These are phyloP conservation scores for Nyleta sp. DNA, from an alignment of 2,888 invertebrate species.

Conservation along the genomic window DNA sequence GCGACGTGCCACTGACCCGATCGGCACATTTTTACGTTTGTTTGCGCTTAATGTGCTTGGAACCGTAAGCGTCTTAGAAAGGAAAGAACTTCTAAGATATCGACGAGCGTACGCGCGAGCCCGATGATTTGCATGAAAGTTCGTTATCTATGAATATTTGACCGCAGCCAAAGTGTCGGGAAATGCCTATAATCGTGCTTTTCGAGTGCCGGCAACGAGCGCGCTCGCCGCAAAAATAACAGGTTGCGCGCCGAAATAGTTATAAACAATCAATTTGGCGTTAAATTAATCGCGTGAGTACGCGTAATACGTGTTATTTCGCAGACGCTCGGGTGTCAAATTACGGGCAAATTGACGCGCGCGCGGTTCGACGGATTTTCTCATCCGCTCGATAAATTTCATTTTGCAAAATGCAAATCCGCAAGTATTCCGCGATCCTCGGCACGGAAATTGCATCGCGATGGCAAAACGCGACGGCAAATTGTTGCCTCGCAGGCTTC, in stretches of 20 bases:
- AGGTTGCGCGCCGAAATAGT: slow-evolving; percentile 19
- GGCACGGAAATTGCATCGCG: slow-evolving; percentile 38
- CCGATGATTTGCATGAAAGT: slow-evolving; percentile 17
- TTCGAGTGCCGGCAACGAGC: no score
- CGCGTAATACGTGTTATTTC: slow-evolving; percentile 41
- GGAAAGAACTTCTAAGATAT: slow-evolving; percentile 44
- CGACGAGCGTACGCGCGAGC: slow-evolving; percentile 10
- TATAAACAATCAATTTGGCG: slow-evolving; percentile 54
- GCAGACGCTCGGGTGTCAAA: slow-evolving; percentile 36
- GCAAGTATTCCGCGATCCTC: slow-evolving; percentile 30
- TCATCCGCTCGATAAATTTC: slow-evolving; percentile 45
- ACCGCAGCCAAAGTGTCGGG: slow-evolving; percentile 1
- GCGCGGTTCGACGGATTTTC: slow-evolving; percentile 43
- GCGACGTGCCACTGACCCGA: slow-evolving; percentile 39
- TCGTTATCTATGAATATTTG: slow-evolving; percentile 19
- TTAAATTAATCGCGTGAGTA: slow-evolving; percentile 23
- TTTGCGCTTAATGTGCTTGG: slow-evolving; percentile 4
- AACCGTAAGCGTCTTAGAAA: slow-evolving; percentile 38
- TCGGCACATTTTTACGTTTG: slow-evolving; percentile 32
- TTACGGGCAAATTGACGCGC: slow-evolving; percentile 31
- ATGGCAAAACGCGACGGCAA: slow-evolving; percentile 22
- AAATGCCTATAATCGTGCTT: slow-evolving; percentile 10
- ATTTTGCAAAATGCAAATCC: slow-evolving; percentile 50
- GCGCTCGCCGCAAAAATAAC: slow-evolving; percentile 17
- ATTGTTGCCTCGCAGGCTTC: slow-evolving; percentile 57